Base-by-base conservation (phyloP, 2,888 invertebrate species). In the Atethmia centrago region DNA sequence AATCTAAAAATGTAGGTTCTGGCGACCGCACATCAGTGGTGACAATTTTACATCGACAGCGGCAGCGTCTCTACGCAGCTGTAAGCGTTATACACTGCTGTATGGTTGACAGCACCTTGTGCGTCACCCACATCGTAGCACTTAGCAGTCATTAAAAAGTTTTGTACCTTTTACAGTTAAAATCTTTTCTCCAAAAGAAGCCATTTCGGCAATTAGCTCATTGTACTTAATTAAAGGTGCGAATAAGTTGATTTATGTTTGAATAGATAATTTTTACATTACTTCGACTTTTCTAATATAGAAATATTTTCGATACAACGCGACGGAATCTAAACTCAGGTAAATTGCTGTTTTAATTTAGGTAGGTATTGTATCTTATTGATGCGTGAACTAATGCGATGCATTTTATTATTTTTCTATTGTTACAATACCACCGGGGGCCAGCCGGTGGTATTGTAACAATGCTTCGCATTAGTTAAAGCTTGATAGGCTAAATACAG, bases 211-310 rank as follows among this genome's bases (percentile, higher is more conserved):
- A 49, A 67, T 62, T 49, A 63, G 16, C 36, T 4, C 45, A 53
- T n/a, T n/a, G 21, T 5, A n/a, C n/a, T 0, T 51, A 58, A 63
- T 63, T 47, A 64, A 70, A 77, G 28, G 58, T 69, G 75, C 9
- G 14, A 58, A 58, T 25, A 58, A 7, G 47, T 58, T 16, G n/a
- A 21, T 49, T 71, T 63, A 25, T 36, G 31, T 49, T 42, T n/a
- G n/a, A n/a, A n/a, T n/a, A n/a, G n/a, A n/a, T n/a, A n/a, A n/a
- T n/a, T n/a, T n/a, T n/a, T n/a, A n/a, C n/a, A n/a, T n/a, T n/a
- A n/a, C n/a, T n/a, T n/a, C n/a, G n/a, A n/a, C n/a, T n/a, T n/a
- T n/a, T n/a, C n/a, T n/a, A n/a, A n/a, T n/a, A n/a, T n/a, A n/a
- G n/a, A n/a, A 53, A n/a, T 25, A 53, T 47, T 21, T 21, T 8